Percentiles rank a stretch among this genome's conserved stretches.
phyloP scores from a whole-genome alignment of 2,797 vertebrate genomes.

The Sebastes steindachneri region DNA sequence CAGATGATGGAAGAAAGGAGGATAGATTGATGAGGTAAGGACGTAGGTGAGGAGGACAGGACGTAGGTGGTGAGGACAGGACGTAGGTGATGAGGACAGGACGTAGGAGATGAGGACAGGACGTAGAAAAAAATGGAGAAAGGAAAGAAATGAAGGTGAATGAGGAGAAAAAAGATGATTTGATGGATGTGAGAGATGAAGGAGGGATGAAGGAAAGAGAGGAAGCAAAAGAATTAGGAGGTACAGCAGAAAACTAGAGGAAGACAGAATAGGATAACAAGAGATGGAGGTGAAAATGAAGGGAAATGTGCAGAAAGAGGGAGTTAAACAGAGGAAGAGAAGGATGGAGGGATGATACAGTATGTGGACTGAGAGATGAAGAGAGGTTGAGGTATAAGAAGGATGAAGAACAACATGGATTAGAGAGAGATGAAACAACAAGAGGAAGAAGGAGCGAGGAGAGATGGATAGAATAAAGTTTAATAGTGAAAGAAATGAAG shows the following conservation, averaged over 20 bases:
- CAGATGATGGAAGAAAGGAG: background rate
- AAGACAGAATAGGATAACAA: background rate
- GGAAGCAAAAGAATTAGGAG: no score
- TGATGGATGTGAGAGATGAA: background rate
- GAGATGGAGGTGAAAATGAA: background rate
- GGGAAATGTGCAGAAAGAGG: background rate
- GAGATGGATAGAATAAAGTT: constrained; percentile 3
- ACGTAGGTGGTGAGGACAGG: no score
- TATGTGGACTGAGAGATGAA: background rate
- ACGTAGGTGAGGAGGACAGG: no score
- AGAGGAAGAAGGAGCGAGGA: background rate
- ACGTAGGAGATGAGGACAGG: no score
- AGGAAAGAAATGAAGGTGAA: no score
- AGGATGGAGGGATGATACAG: background rate
- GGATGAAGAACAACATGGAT: background rate
- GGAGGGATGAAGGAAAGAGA: background rate
- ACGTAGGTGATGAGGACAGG: no score
- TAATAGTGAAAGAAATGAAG: background rate
- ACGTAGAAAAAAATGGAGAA: background rate
- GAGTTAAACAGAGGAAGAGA: background rate
- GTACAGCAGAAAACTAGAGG: background rate
- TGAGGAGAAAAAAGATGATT: background rate
- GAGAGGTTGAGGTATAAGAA: background rate
- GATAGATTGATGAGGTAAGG: background rate
- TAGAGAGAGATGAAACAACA: background rate